Evolutionary conservation across 2,888 invertebrate species (phyloP).

Genomic region (Stenodera caucasica): DNA sequence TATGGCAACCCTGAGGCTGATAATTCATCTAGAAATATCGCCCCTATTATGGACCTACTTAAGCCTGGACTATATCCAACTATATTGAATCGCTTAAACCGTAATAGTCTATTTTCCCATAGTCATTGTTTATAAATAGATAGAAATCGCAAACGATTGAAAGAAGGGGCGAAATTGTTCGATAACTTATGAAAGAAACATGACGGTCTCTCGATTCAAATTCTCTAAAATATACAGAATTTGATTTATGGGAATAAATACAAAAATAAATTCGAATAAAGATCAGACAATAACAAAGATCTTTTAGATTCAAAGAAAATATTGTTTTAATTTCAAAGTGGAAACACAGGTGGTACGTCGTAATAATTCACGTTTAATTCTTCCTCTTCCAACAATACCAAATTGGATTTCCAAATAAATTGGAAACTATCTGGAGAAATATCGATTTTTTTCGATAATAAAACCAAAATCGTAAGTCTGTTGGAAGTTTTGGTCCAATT

Average conservation of each 20-base stretch:
- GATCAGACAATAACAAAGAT: no score
- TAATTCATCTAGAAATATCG: constrained; percentile 3
- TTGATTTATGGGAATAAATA: no score
- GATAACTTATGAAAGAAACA: constrained; percentile 34
- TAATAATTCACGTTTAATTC: constrained; percentile 6
- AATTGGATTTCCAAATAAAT: neutral
- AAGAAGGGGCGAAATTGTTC: no score
- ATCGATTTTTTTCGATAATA: neutral
- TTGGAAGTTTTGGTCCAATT: neutral
- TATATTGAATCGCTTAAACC: constrained; percentile 1
- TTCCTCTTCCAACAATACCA: neutral
- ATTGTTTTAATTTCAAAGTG: constrained; percentile 10
- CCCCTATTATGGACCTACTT: neutral
- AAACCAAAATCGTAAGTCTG: neutral
- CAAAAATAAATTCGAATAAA: no score
- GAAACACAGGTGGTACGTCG: constrained; percentile 5
- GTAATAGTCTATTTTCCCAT: neutral
- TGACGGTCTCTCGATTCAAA: constrained; percentile 20
- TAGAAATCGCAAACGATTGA: no score
- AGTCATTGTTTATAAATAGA: constrained; percentile 8
- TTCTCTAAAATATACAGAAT: constrained; percentile 8
- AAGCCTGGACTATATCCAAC: neutral
- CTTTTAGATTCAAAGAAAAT: neutral
- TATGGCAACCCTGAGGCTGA: neutral
- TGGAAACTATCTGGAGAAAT: neutral